These are phyloP conservation scores for Ephialtes manifestator DNA, from an alignment of 2,888 invertebrate genomes.

Conservation along the genomic window DNA sequence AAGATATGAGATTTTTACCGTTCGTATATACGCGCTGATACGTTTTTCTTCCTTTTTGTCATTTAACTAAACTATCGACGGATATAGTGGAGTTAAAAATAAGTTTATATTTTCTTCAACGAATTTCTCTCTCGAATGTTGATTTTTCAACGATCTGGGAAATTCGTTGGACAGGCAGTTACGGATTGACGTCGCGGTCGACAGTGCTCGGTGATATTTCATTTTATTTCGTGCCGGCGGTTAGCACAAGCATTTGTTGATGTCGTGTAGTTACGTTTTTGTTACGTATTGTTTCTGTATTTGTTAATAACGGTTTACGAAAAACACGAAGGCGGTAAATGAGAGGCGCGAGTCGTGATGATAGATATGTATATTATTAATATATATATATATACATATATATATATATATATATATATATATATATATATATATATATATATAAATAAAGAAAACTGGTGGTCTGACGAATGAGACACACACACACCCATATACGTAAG, in stretches of 20 bases:
- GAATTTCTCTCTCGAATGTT: constrained; percentile 16
- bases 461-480: constrained; percentile 57
- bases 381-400: constrained; percentile 38
- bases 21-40: constrained; percentile 45
- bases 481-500: constrained; percentile 59
- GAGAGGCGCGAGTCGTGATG: constrained; percentile 42
- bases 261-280: constrained; percentile 84
- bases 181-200: constrained; percentile 62
- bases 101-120: constrained; percentile 34
- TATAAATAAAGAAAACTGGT: constrained; percentile 32
- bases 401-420: too few relatives aligned
- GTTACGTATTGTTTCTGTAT: constrained; percentile 82
- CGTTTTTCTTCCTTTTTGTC: constrained; percentile 57
- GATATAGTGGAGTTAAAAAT: constrained; percentile 15
- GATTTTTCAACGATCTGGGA: constrained; percentile 15
- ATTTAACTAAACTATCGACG: constrained; percentile 35
- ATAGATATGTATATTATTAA: constrained; percentile 44
- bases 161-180: constrained; percentile 15
- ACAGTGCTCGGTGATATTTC: constrained; percentile 66
- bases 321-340: constrained; percentile 30
- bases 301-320: constrained; percentile 78
- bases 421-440: neutral
- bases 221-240: constrained; percentile 57
- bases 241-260: constrained; percentile 77
- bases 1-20: constrained; percentile 52